Conservation (phyloP, 2,888 invertebrate genomes). For the Therioaphis trifolii region DNA sequence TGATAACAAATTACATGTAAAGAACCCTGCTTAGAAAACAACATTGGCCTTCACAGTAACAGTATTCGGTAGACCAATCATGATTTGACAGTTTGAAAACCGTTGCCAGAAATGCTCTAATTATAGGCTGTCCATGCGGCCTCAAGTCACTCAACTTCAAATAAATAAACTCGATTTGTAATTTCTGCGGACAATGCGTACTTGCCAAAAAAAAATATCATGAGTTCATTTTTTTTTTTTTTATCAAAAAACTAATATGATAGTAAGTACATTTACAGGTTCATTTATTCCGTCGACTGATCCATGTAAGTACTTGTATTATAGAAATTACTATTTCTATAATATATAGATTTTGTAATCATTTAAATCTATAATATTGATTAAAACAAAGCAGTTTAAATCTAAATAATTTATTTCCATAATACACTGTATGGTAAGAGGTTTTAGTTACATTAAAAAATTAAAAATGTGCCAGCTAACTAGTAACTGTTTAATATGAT, state of each 20-base stretch:
- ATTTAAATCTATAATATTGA: background rate
- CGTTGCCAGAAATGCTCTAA: constrained; percentile 57
- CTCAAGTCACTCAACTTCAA: constrained; percentile 60
- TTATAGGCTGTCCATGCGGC: constrained; percentile 53
- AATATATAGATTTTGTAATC: background rate
- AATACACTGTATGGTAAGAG: background rate
- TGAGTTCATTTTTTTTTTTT: constrained; percentile 37
- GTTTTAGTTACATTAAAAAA: background rate
- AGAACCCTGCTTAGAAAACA: constrained; percentile 49
- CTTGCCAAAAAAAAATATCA: constrained; percentile 46
- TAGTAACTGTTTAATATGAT: background rate
- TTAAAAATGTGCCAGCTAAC: background rate
- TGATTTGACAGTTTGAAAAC: constrained; percentile 58
- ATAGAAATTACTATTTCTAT: background rate
- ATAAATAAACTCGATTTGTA: constrained; percentile 52
- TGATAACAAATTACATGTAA: constrained; percentile 60
- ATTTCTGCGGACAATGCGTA: constrained; percentile 46
- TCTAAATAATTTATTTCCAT: constrained; percentile 6
- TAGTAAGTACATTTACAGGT: background rate
- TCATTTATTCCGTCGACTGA: background rate
- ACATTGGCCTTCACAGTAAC: constrained; percentile 59
- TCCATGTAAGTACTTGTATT: background rate
- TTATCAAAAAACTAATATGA: constrained; percentile 23
- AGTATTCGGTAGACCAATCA: constrained; percentile 54
- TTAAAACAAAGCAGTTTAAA: background rate